Percentiles rank a stretch among this genome's conserved stretches.
phyloP scores from a whole-genome alignment of 2,113 vertebrate species.

The Marmota flaviventris region DNA sequence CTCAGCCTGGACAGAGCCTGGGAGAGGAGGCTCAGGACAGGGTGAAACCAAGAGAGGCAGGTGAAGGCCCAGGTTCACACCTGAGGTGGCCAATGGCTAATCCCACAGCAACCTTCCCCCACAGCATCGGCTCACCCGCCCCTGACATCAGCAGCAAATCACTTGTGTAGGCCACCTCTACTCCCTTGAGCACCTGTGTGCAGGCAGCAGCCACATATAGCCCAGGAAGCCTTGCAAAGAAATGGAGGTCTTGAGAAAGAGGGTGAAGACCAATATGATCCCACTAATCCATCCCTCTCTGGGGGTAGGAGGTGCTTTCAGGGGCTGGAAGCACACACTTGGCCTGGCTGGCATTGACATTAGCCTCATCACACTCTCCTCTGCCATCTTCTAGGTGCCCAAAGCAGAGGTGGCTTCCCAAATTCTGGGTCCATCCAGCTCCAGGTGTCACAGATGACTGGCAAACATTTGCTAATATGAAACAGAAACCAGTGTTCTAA shows the following conservation, averaged over 20 bases:
- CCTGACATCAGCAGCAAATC: neutral
- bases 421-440: neutral
- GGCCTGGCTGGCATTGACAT: neutral
- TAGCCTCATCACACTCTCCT: neutral
- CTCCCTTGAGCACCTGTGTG: neutral
- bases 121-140: neutral
- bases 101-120: neutral
- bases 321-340: no score
- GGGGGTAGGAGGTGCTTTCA: no score
- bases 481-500: neutral
- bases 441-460: neutral
- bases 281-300: neutral
- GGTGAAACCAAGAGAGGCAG: neutral
- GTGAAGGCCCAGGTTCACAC: neutral
- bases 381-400: neutral
- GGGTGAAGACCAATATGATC: rapidly evolving
- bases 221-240: neutral
- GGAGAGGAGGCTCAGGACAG: neutral
- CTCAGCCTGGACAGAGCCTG: neutral
- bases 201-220: no score
- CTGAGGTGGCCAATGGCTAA: neutral
- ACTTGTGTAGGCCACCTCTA: neutral
- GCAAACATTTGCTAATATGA: neutral
- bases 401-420: neutral
- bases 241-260: neutral